Conservation (phyloP, 2,113 vertebrate species). For the Caloenas nicobarica region DNA sequence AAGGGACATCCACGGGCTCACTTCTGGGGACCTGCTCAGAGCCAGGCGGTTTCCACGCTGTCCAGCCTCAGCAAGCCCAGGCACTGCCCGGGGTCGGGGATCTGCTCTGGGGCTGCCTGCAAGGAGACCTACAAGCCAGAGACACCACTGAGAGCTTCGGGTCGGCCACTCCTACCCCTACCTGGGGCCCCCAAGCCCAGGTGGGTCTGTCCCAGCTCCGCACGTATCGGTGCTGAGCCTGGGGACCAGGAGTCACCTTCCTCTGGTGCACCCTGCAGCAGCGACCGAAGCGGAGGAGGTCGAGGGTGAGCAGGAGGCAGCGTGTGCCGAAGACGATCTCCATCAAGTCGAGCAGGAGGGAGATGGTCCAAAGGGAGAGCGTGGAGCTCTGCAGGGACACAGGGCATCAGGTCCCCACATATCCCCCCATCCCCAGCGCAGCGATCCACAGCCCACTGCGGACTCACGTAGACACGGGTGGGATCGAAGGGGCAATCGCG, state of each 20-base stretch:
- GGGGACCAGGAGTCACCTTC: slow-evolving; percentile 7
- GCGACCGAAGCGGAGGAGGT: slow-evolving; percentile 72
- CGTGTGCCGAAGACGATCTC: slow-evolving; percentile 78
- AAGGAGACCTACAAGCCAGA: slow-evolving; percentile 33
- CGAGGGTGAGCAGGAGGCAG: slow-evolving; percentile 70
- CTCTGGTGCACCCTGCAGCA: slow-evolving; percentile 48
- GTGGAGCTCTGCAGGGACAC: slow-evolving; percentile 79
- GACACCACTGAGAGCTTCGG: rapidly evolving
- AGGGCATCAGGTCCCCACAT: rapidly evolving
- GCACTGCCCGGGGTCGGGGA: not conserved
- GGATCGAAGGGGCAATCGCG: slow-evolving; percentile 89
- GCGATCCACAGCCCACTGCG: not conserved
- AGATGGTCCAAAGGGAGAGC: slow-evolving; percentile 85
- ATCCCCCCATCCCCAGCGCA: not conserved
- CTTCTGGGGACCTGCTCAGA: slow-evolving; percentile 18
- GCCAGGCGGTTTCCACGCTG: not conserved
- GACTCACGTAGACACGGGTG: slow-evolving; percentile 87
- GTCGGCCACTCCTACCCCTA: rapidly evolving
- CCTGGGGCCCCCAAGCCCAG: not conserved
- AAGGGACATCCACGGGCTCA: not conserved
- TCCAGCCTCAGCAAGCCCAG: slow-evolving; percentile 41
- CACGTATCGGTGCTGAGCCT: rapidly evolving
- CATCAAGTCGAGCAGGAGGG: slow-evolving; percentile 76
- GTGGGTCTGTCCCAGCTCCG: not conserved
- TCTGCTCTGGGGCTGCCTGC: not conserved